Evolutionary conservation across 2,113 vertebrate genomes (phyloP).

Genomic region (Globicephala melas): DNA sequence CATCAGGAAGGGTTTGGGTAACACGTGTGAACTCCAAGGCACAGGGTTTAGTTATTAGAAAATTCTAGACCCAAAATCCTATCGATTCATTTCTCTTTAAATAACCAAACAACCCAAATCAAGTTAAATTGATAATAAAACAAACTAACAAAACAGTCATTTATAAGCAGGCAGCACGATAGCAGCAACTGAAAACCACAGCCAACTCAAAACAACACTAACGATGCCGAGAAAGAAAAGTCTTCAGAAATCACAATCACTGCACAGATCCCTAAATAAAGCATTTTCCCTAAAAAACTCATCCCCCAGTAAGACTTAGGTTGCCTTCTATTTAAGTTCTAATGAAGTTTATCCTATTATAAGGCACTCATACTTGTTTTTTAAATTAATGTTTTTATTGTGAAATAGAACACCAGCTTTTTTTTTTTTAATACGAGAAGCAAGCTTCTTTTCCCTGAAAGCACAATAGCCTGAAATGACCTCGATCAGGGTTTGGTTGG

Average conservation of each 20-base stretch:
- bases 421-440: neutral
- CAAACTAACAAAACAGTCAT: neutral
- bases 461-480: neutral
- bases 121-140: too few relatives aligned
- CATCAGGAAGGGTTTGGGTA: neutral
- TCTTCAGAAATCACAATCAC: too few relatives aligned
- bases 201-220: neutral
- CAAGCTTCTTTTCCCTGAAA: neutral
- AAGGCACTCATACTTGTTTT: neutral
- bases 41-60: neutral
- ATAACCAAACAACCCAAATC: neutral
- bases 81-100: neutral
- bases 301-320: neutral
- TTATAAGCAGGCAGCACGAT: neutral
- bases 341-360: neutral
- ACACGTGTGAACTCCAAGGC: rapidly evolving
- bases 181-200: neutral
- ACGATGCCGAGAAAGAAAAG: neutral
- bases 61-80: neutral
- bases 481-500: rapidly evolving
- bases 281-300: too few relatives aligned
- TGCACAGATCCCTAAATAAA: neutral
- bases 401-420: neutral
- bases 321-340: neutral
- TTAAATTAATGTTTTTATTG: neutral